Percentiles rank a stretch among this genome's conserved stretches.
phyloP scores from a whole-genome alignment of 2,888 invertebrate genomes.

The Buathra laborator region DNA sequence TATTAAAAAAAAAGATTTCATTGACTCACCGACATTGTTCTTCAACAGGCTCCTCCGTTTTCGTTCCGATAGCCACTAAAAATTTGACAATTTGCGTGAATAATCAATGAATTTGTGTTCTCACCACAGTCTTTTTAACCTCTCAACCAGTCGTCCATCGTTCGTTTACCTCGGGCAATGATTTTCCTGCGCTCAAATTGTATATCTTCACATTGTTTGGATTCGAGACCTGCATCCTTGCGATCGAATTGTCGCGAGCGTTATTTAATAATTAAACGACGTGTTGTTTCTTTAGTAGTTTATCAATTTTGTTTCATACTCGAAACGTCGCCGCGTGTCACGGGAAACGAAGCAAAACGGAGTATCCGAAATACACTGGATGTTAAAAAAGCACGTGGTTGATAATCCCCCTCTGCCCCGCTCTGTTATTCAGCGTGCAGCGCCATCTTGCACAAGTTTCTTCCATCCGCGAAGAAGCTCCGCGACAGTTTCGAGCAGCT shows the following conservation, averaged over 20 bases:
- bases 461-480: background rate
- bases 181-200: slow-evolving; percentile 98
- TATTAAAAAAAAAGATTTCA: background rate
- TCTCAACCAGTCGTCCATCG: slow-evolving; percentile 6
- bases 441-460: background rate
- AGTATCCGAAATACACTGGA: slow-evolving; percentile 34
- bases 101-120: slow-evolving; percentile 21
- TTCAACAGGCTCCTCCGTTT: slow-evolving; percentile 93
- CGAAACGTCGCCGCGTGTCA: background rate
- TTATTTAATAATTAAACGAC: background rate
- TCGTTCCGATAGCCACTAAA: slow-evolving; percentile 95
- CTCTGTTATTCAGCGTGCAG: background rate
- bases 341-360: slow-evolving; percentile 22
- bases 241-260: background rate
- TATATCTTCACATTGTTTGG: slow-evolving; percentile 99
- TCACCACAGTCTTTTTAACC: slow-evolving; percentile 11
- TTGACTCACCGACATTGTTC: slow-evolving; percentile 90
- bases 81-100: slow-evolving; percentile 58
- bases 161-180: slow-evolving; percentile 94
- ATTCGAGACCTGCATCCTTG: slow-evolving; percentile 95
- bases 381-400: slow-evolving; percentile 55
- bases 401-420: background rate
- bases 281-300: background rate
- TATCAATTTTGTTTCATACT: slow-evolving; percentile 27
- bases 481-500: background rate